Evolutionary conservation across 2,888 invertebrate species (phyloP), one percentile per base, ranked within the genome.

Genomic region (Drosophila affinis): DNA sequence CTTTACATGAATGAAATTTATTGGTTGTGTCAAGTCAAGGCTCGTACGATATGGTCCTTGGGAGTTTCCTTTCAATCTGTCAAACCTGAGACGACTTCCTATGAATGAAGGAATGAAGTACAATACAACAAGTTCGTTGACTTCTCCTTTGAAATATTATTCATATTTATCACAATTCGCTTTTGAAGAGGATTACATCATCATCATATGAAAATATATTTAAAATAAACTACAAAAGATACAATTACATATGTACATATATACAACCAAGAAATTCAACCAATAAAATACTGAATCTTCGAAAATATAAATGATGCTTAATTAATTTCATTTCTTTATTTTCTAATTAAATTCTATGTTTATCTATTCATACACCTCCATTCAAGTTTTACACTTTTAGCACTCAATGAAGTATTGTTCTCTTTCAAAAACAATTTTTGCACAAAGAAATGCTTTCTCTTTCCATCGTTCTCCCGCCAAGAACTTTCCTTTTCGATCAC

Each of bases 401-500:
- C 12, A 34, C 10, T 34, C 34, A 34, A 12, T 34, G 5, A 14
- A 29, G 29, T 29, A 29, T 9, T 9, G 29, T 2, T 29, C 9
- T 29, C 9, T 29, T 29, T 29, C 9, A 29, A 29, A 9, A 29
- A 0, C 12, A 34, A 34, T 34, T 34, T 5, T 34, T 2, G 34
- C 34, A 5, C 0, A 12, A 34, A 34, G 12, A 34, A 34, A 34
- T 34, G 12, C 34, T 34, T 34, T 34, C 12, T 34, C 34, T 12
- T 34, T 34, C 34, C 12, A 34, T 14, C 12, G 34, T 34, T 5
- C 39, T 39, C 39, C 3, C 39, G 34, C 39, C 39, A 14, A 7
- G n/a, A 60, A 62, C 62, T 61, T 67, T 65, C 65, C 55, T 65
- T 65, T 65, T 67, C 34, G 7, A 18, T 9, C 3, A 9, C 45